Percentiles rank a stretch among this genome's conserved stretches.
Conservation (phyloP, 2,888 invertebrate species). For the Lycia hirtaria region DNA sequence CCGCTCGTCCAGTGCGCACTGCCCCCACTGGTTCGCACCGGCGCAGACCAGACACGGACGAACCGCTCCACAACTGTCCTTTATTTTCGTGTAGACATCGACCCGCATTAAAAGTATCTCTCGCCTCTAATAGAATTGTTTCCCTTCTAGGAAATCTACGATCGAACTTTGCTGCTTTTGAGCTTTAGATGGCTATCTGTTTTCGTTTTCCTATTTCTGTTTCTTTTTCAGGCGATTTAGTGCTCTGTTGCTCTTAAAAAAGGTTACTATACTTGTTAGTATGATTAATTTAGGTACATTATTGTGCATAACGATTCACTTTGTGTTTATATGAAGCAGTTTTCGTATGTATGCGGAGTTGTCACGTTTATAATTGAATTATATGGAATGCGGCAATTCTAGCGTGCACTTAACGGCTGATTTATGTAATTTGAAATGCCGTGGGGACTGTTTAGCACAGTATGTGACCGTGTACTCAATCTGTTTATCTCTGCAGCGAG, state of each 20-base stretch:
- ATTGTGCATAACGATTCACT: constrained; percentile 21
- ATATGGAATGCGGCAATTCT: constrained; percentile 74
- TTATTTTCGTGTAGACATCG: constrained; percentile 24
- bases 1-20: constrained; percentile 54
- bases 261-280: constrained; percentile 4
- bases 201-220: background rate
- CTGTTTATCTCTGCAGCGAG: constrained; percentile 47
- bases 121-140: constrained; percentile 14
- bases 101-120: constrained; percentile 18
- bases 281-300: constrained; percentile 13
- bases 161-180: background rate
- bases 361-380: constrained; percentile 78
- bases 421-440: constrained; percentile 70
- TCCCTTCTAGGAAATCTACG: constrained; percentile 13
- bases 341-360: constrained; percentile 49
- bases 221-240: background rate
- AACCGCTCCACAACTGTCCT: constrained; percentile 32
- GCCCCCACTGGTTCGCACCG: constrained; percentile 62
- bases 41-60: constrained; percentile 52
- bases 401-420: constrained; percentile 77
- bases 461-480: constrained; percentile 54
- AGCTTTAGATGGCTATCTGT: background rate
- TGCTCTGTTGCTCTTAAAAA: background rate
- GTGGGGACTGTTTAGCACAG: constrained; percentile 66
- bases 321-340: constrained; percentile 33